A percentile compares a stretch with the other conserved stretches of the same genome.
phyloP scores from a whole-genome alignment of 2,797 vertebrate species.

The Pseudochirops corinnae region DNA sequence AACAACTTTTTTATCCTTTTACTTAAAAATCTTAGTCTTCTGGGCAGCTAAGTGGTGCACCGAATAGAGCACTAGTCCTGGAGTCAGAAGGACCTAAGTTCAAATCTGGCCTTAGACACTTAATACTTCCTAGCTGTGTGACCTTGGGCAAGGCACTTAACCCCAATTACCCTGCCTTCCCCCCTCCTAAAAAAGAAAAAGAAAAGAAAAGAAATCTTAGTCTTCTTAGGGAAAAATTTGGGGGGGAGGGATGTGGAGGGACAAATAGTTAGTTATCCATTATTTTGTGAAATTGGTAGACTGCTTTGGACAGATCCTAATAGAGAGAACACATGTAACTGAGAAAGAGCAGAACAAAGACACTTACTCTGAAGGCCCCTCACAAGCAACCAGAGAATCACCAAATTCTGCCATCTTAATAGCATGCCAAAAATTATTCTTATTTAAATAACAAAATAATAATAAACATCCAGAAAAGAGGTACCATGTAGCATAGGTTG shows the following conservation, averaged over 20 bases:
- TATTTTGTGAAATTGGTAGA: background rate
- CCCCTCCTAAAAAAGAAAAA: too few species aligned
- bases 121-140: too few species aligned
- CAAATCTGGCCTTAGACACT: too few species aligned
- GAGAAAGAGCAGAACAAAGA: background rate
- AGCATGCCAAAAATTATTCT: background rate
- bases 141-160: too few species aligned
- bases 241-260: background rate
- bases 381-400: background rate
- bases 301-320: background rate
- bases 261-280: background rate
- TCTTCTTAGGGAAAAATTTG: background rate
- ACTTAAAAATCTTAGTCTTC: background rate
- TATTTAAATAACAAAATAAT: constrained; percentile 8
- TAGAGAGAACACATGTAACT: background rate
- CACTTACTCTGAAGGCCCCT: background rate
- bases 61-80: too few species aligned
- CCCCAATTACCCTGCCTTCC: too few species aligned
- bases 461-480: background rate
- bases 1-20: background rate
- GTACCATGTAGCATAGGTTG: background rate
- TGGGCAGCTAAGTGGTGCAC: background rate
- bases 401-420: background rate
- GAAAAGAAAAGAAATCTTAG: background rate
- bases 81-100: too few species aligned